Evolutionary conservation across 1,140 invertebrate species (phyloP).

Genomic region (Chrysoperla carnea): DNA sequence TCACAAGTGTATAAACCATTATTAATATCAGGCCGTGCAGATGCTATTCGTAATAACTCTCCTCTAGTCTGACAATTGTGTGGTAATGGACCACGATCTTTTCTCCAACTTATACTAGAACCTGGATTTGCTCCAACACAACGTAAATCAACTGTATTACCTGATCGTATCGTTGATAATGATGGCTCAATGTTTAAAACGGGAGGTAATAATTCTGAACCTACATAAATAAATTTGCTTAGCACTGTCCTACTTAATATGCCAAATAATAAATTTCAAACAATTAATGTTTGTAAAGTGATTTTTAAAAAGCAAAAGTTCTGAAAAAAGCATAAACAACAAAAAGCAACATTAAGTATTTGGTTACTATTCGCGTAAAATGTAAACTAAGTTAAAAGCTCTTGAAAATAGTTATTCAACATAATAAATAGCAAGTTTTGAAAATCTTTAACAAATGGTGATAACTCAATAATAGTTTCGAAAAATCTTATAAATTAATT

Average conservation of each 20-base stretch:
- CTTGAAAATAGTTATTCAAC: too few relatives aligned
- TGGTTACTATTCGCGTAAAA: too few relatives aligned
- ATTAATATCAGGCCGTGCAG: conserved; percentile 25
- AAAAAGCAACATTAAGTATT: too few relatives aligned
- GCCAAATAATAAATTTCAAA: too few relatives aligned
- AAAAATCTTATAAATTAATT: too few relatives aligned
- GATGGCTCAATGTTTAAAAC: conserved; percentile 32
- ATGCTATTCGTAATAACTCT: conserved; percentile 26
- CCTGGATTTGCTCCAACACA: conserved; percentile 42
- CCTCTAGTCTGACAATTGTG: conserved; percentile 31
- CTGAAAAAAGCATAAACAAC: too few relatives aligned
- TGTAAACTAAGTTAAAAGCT: too few relatives aligned
- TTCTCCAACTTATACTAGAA: conserved; percentile 33
- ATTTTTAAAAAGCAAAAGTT: too few relatives aligned
- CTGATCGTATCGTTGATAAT: conserved; percentile 36
- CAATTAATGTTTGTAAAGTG: too few relatives aligned
- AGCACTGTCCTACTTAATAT: not conserved
- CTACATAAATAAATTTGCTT: conserved; percentile 17
- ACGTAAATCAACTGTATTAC: conserved; percentile 55
- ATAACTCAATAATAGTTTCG: too few relatives aligned
- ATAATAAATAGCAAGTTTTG: too few relatives aligned
- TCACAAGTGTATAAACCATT: conserved; percentile 37
- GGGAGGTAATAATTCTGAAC: conserved; percentile 15
- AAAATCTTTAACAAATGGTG: too few relatives aligned
- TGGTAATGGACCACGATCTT: conserved; percentile 29